phyloP scores from a whole-genome alignment of 2,113 vertebrate genomes.

The Carlito syrichta region DNA sequence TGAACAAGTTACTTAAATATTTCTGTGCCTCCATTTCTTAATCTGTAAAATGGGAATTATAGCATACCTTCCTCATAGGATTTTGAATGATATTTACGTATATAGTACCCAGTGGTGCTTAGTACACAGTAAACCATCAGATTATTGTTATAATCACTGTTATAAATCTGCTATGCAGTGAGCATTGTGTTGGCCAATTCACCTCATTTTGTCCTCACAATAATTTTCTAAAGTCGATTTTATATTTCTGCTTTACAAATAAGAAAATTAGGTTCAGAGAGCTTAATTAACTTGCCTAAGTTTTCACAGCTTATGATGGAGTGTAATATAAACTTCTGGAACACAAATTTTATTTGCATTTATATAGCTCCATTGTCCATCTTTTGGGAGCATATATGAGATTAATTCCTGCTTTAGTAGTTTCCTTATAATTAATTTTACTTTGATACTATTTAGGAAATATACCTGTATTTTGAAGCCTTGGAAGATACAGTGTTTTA shows the following conservation, averaged over 20 bases:
- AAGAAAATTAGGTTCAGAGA: neutral
- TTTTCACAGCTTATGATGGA: neutral
- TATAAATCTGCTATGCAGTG: neutral
- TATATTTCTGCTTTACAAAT: neutral
- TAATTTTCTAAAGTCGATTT: neutral
- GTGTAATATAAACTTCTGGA: neutral
- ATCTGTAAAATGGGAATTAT: neutral
- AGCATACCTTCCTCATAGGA: neutral
- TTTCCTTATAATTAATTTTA: conserved; percentile 24
- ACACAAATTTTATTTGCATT: neutral
- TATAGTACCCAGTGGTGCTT: neutral
- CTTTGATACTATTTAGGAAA: neutral
- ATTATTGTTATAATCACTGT: neutral
- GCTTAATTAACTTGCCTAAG: neutral
- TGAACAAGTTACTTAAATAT: neutral
- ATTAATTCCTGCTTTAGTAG: neutral
- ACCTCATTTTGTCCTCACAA: neutral
- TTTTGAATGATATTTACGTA: neutral
- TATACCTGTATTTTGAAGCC: neutral
- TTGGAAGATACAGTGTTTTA: neutral
- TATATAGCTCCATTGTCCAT: neutral
- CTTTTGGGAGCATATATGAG: neutral
- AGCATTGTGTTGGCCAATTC: neutral
- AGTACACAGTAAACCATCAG: neutral
- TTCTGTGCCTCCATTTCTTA: neutral